Percentiles rank a stretch among this genome's conserved stretches.
Conservation (phyloP, 1,140 invertebrate species). For the Conus ventricosus region DNA sequence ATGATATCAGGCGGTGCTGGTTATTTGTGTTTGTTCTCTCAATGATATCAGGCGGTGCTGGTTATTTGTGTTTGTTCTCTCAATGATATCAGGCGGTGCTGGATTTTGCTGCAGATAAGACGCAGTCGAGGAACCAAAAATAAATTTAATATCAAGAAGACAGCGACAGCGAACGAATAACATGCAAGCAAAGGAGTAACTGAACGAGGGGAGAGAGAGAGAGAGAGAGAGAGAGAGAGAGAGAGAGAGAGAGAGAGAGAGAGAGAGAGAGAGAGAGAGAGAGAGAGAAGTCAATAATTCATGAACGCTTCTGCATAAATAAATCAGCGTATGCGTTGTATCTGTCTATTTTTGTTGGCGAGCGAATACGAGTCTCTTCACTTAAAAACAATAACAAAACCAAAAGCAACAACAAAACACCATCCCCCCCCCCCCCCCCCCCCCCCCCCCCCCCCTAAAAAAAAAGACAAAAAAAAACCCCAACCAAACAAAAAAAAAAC, state of each 20-base stretch:
- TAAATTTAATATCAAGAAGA: too few species aligned
- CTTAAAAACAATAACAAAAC: neutral
- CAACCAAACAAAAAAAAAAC: too few species aligned
- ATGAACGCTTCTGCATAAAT: neutral
- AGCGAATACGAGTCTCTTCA: neutral
- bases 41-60: too few species aligned
- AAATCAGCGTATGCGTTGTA: neutral
- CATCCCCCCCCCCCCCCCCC: neutral
- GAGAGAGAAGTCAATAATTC: neutral
- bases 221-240: conserved; percentile 42
- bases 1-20: too few species aligned
- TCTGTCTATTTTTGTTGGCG: neutral
- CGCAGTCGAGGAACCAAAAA: too few species aligned
- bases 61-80: too few species aligned
- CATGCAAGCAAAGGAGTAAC: neutral
- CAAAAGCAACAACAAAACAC: neutral
- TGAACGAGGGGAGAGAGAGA: conserved; percentile 11
- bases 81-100: too few species aligned
- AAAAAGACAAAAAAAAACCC: too few species aligned
- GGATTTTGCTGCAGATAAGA: too few species aligned
- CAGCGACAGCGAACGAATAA: too few species aligned
- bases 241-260: conserved; percentile 12
- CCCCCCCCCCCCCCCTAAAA: neutral
- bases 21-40: too few species aligned
- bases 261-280: neutral